These are phyloP conservation scores for Protonibea diacanthus DNA, from an alignment of 2,797 vertebrate genomes.

Conservation along the genomic window DNA sequence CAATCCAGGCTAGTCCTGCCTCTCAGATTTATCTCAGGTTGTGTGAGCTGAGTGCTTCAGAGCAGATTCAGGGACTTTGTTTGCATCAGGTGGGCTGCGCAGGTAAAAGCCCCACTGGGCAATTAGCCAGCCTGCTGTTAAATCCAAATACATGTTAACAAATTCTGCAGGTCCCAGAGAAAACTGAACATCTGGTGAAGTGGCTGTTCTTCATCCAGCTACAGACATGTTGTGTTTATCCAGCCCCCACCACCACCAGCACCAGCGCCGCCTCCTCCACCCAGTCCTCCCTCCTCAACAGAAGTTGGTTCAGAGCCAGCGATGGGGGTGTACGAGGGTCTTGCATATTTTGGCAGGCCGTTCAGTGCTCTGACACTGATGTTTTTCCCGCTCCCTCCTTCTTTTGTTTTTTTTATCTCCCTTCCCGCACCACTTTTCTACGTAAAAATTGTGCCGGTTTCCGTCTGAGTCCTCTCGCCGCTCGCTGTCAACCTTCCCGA, in stretches of 20 bases:
- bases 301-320: conserved; percentile 59
- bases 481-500: conserved; percentile 39
- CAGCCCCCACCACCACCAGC: background rate
- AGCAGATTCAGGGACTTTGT: background rate
- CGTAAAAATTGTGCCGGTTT: conserved; percentile 23
- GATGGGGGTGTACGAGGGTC: conserved; percentile 13
- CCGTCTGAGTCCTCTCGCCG: conserved; percentile 35
- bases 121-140: conserved; percentile 21
- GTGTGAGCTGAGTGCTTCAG: too few species aligned
- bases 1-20: too few species aligned
- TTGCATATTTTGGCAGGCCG: conserved; percentile 55
- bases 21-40: too few species aligned
- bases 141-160: conserved; percentile 27
- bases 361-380: conserved; percentile 15
- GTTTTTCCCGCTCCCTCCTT: conserved; percentile 17
- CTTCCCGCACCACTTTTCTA: conserved; percentile 26
- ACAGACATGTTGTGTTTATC: conserved; percentile 62
- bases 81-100: background rate
- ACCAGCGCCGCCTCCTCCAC: conserved; percentile 21
- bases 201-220: conserved; percentile 40
- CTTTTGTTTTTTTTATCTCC: conserved; percentile 39
- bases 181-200: conserved; percentile 68
- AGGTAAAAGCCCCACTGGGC: conserved; percentile 18
- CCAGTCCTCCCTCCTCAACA: conserved; percentile 39
- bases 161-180: conserved; percentile 41